These are phyloP conservation scores for Acanthococcus lagerstroemiae DNA, from an alignment of 2,888 invertebrate species.

Conservation along the genomic window DNA sequence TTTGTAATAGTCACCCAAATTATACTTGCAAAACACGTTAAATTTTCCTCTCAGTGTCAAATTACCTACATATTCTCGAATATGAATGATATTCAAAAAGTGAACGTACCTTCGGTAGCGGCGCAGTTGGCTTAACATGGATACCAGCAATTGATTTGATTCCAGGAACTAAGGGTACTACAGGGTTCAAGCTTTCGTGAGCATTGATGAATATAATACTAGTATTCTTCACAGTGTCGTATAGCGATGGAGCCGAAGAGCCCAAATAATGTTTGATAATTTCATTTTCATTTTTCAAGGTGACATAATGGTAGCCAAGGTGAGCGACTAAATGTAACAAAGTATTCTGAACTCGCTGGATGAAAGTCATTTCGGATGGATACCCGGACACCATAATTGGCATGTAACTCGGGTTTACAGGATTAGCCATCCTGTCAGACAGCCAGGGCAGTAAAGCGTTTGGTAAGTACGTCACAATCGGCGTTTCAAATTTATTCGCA, in stretches of 20 bases:
- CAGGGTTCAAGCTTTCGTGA: neutral
- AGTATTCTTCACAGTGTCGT: neutral
- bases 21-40: too few relatives aligned
- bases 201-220: constrained; percentile 1
- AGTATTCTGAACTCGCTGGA: neutral
- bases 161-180: constrained; percentile 14
- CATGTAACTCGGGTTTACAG: constrained; percentile 35
- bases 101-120: constrained; percentile 3
- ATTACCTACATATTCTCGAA: too few relatives aligned
- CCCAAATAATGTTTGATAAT: neutral
- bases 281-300: neutral
- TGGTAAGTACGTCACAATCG: constrained; percentile 34
- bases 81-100: too few relatives aligned
- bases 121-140: neutral
- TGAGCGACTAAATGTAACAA: neutral
- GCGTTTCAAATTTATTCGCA: constrained; percentile 34
- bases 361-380: constrained; percentile 3
- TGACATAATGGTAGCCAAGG: neutral
- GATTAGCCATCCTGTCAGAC: constrained; percentile 33
- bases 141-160: constrained; percentile 11
- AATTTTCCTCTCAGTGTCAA: too few relatives aligned
- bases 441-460: constrained; percentile 35
- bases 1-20: too few relatives aligned
- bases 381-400: constrained; percentile 37
- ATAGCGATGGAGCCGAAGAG: neutral